Percentiles rank a stretch among this genome's conserved stretches.
phyloP scores from a whole-genome alignment of 2,113 vertebrate genomes.

The Malurus alboscapulatus region DNA sequence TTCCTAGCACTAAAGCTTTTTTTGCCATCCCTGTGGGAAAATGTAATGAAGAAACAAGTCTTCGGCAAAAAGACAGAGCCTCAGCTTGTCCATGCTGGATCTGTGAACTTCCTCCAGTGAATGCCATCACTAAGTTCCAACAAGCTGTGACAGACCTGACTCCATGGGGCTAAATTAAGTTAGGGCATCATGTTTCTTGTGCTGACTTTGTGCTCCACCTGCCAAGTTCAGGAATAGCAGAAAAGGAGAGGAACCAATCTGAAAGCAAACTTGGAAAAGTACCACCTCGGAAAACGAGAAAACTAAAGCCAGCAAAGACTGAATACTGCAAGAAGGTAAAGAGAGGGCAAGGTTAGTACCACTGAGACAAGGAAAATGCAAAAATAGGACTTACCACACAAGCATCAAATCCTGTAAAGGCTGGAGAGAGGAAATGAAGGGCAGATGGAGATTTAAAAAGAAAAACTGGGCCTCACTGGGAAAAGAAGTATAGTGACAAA shows the following conservation, averaged over 20 bases:
- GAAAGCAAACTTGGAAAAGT: background rate
- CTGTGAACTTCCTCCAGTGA: background rate
- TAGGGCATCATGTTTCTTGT: slow-evolving; percentile 1
- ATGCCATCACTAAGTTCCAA: background rate
- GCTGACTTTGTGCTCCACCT: background rate
- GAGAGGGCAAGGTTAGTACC: background rate
- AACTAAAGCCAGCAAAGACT: background rate
- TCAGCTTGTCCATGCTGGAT: background rate
- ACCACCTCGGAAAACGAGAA: background rate
- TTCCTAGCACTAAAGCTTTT: background rate
- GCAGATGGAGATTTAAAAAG: background rate
- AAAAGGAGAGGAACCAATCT: background rate
- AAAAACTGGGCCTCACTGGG: background rate
- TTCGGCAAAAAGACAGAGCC: background rate
- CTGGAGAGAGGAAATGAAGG: background rate
- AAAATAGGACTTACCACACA: background rate
- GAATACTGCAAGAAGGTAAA: background rate
- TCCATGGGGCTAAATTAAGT: background rate
- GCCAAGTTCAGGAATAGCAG: background rate
- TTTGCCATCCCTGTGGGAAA: background rate
- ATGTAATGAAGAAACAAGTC: background rate
- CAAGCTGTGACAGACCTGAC: background rate
- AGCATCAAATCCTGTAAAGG: background rate
- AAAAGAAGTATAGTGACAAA: background rate
- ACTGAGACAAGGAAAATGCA: background rate